These are phyloP conservation scores for Helarctos malayanus DNA, from an alignment of 2,797 vertebrate genomes.

Conservation along the genomic window DNA sequence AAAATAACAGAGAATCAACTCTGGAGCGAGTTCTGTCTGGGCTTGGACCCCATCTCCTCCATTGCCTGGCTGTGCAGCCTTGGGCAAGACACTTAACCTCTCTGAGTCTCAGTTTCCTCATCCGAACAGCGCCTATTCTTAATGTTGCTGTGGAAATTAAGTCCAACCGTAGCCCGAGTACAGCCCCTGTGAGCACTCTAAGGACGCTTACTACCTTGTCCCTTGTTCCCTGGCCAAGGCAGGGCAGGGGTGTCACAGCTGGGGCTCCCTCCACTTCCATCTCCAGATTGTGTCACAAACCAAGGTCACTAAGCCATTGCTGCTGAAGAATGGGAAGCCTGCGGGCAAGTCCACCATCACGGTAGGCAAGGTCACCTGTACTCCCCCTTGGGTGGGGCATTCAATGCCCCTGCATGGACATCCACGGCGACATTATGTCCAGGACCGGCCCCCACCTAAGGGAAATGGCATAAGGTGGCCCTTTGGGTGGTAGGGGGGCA, in stretches of 20 bases:
- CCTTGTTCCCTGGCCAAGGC: neutral
- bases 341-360: conserved; percentile 87
- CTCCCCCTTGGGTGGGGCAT: neutral
- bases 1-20: neutral
- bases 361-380: conserved; percentile 75
- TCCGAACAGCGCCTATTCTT: neutral
- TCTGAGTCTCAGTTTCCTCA: neutral
- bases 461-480: neutral
- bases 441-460: neutral
- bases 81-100: conserved; percentile 1
- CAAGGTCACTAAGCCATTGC: conserved; percentile 84
- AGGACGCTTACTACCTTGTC: neutral
- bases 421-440: neutral
- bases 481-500: too few species aligned
- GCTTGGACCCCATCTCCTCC: neutral
- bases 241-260: neutral
- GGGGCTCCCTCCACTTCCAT: neutral
- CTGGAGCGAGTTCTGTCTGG: neutral
- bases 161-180: neutral
- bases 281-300: conserved; percentile 88
- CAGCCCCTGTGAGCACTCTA: neutral
- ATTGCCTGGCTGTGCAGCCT: neutral
- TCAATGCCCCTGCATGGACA: neutral
- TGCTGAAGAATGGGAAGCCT: conserved; percentile 82
- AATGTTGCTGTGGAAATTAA: conserved; percentile 39